Conservation (phyloP, 2,888 invertebrate species). For the Oeneis ivallda region DNA sequence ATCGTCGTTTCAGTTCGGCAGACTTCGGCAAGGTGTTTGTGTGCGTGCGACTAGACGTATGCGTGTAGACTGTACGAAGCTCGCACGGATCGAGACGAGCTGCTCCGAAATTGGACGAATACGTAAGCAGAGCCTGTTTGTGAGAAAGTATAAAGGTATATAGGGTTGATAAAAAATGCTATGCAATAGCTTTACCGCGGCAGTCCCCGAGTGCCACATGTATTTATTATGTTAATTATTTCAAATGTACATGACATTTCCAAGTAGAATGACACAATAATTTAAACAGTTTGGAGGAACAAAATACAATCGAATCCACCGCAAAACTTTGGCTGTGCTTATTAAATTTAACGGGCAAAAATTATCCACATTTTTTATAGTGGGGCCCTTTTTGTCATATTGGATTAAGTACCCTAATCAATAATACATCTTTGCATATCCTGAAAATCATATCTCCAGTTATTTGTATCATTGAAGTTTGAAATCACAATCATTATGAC, state of each 20-base stretch:
- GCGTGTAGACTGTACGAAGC: too few relatives aligned
- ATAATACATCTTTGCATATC: constrained; percentile 54
- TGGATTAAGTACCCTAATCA: constrained; percentile 52
- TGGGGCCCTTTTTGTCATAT: constrained; percentile 48
- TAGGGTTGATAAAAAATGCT: too few relatives aligned
- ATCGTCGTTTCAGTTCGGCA: too few relatives aligned
- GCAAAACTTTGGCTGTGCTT: constrained; percentile 77
- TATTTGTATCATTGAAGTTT: constrained; percentile 17
- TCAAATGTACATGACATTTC: constrained; percentile 30
- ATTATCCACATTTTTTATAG: constrained; percentile 52
- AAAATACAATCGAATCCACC: constrained; percentile 61
- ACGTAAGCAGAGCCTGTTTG: too few relatives aligned
- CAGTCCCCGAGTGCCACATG: too few relatives aligned
- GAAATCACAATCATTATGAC: background rate
- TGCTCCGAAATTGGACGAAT: too few relatives aligned
- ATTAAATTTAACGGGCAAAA: constrained; percentile 53
- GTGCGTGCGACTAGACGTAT: too few relatives aligned
- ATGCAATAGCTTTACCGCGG: too few relatives aligned
- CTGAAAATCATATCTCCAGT: constrained; percentile 33
- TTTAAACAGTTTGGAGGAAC: constrained; percentile 18
- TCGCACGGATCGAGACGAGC: too few relatives aligned
- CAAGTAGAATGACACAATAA: constrained; percentile 39
- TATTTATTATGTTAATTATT: background rate
- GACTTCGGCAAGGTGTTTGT: too few relatives aligned
- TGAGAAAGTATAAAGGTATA: too few relatives aligned